Base-by-base conservation (phyloP, 2,797 vertebrate species). In the Clarias pachynema region DNA sequence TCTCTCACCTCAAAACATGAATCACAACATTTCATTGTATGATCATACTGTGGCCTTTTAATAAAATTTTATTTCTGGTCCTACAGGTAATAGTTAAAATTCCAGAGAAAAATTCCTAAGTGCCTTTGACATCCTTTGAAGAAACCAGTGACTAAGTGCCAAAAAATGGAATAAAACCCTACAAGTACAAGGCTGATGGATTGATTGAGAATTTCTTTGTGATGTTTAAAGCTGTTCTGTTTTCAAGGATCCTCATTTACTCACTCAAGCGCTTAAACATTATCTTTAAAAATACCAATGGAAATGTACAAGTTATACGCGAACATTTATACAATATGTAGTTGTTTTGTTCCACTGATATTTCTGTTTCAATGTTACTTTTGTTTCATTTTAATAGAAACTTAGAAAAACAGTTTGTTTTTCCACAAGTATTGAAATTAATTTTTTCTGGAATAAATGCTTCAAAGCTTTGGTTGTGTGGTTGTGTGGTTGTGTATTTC, bases 61-160 rank as follows among this genome's bases (percentile, higher is more conserved):
- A 22, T 59, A 6, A 62, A 62, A 15, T 2, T 37, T 5, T 3
- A 78, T 57, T 72, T 26, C 81, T 20, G 89, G 34, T 10, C 86
- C 83, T 81, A 63, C 87, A 99, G 98, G 97, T 99, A 89, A 97
- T 96, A 0, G 91, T 96, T 84, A 98, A 96, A 91, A 94, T 98
- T 12, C 97, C 96, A 0, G 96, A 98, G 95, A 99, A 99, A 91
- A 99, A 97, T 88, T 98, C 98, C 0, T 99, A 95, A 94, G 66
- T 53, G 44, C 63, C 24, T 34, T 66, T 53, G 14, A 70, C 62
- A 20, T 75, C 0, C 12, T 63, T 77, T 62, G 65, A 81, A 70
- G 83, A 80, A 70, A 65, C 40, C 15, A 9, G 26, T 31, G 34
- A 22, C 16, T 8, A 6, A 3, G 0, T 24, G 56, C 22, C 14